These are phyloP conservation scores for Megaustenia siamemsis DNA, from an alignment of 2,888 invertebrate genomes.

Conservation along the genomic window DNA sequence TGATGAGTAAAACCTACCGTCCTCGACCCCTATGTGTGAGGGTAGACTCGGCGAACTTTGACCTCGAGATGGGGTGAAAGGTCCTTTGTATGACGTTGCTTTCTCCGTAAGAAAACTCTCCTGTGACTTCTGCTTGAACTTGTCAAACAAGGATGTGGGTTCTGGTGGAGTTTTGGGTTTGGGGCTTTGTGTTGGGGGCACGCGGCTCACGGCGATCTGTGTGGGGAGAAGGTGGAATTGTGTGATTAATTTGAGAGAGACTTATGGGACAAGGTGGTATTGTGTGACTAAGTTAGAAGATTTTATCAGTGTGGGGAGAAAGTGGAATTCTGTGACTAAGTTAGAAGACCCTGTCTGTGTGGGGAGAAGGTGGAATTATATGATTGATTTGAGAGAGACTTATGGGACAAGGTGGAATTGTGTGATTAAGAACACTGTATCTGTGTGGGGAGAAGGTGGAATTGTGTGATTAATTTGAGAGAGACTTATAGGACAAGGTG, in stretches of 20 bases:
- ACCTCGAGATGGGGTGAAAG: constrained; percentile 22
- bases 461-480: too few species aligned
- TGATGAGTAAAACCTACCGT: constrained; percentile 20
- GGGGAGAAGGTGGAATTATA: background rate
- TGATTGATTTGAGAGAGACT: too few species aligned
- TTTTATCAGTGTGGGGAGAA: too few species aligned
- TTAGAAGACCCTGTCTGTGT: too few species aligned
- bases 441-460: too few species aligned
- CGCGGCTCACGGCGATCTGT: background rate
- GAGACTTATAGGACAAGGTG: background rate
- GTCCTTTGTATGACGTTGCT: background rate
- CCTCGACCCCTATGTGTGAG: constrained; percentile 16
- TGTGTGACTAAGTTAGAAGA: too few species aligned
- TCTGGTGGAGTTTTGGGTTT: constrained; percentile 12
- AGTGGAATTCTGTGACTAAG: too few species aligned
- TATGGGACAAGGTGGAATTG: too few species aligned
- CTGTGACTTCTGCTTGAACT: constrained; percentile 32
- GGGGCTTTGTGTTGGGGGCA: background rate
- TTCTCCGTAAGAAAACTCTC: background rate
- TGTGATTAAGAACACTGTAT: too few species aligned
- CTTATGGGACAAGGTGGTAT: too few species aligned
- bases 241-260: too few species aligned
- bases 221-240: background rate
- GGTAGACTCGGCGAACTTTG: constrained; percentile 34
- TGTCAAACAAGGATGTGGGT: constrained; percentile 11